These are phyloP conservation scores for Mormyrus lacerda DNA, from an alignment of 2,113 vertebrate species.

Conservation along the genomic window DNA sequence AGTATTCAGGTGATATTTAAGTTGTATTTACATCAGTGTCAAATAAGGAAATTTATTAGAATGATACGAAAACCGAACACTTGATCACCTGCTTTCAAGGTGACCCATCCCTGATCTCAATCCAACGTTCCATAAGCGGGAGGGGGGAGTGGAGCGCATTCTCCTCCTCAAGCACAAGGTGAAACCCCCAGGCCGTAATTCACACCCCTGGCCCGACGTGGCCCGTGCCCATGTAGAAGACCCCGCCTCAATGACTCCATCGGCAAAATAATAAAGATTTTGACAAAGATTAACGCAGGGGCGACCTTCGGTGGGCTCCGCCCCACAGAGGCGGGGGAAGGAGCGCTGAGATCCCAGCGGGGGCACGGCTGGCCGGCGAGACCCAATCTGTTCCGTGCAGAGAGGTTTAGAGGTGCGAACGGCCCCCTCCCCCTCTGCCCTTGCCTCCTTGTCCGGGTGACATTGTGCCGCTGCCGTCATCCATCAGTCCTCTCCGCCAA, in stretches of 20 bases:
- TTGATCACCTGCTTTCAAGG: conserved; percentile 11
- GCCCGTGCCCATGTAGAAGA: conserved; percentile 2
- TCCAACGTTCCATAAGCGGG: background rate
- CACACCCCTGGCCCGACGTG: conserved; percentile 31
- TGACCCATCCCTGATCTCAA: background rate
- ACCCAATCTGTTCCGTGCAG: conserved; percentile 78
- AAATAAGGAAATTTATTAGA: background rate
- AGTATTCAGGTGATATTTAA: background rate
- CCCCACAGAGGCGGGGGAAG: conserved; percentile 33
- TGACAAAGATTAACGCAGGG: conserved; percentile 77
- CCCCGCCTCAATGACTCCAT: conserved; percentile 65
- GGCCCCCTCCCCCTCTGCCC: conserved; percentile 21
- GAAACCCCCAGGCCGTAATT: background rate
- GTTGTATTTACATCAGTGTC: background rate
- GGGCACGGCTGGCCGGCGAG: conserved; percentile 77
- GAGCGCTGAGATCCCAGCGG: conserved; percentile 68
- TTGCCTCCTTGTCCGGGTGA: background rate
- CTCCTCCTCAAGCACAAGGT: background rate
- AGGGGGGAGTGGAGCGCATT: background rate
- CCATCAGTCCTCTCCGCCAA: background rate
- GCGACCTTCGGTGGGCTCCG: conserved; percentile 63
- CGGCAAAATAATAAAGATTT: conserved; percentile 74
- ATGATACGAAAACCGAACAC: background rate
- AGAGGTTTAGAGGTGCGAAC: conserved; percentile 29
- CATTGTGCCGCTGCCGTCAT: background rate